Base-by-base conservation (phyloP, 2,113 vertebrate species). In the Percopsis transmontana region DNA sequence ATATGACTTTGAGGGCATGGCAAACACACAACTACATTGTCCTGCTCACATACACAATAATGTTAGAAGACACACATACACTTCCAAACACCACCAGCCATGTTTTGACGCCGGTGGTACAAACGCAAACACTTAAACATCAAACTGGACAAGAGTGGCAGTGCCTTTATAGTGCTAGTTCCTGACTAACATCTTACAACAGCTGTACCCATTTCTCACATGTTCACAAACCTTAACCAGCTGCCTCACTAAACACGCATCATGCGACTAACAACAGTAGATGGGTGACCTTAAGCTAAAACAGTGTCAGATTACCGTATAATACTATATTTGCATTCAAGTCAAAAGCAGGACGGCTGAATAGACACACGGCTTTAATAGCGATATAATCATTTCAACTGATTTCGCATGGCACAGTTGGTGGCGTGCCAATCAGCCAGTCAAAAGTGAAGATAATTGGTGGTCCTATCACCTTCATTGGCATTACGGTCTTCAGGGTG, bases 1-100 rank as follows among this genome's bases (percentile, higher is more conserved):
- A 78, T 63, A 63, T 66, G 66, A 72, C 73, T 72, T 65, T 20
- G 60, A 18, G n/a, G 51, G 10, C 51, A 13, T 50, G 42, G 50
- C 45, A 40, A 47, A 53, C 33, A 52, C 48, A 64, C 24, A 53
- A 27, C n/a, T 11, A 47, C 13, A 19, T 27, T 62, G 39, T 13
- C 10, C 20, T 18, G 5, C 23, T 64, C 42, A 74, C 60, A 27
- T 6, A 63, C n/a, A 55, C 60, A 20, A 10, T 39, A 0, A 18
- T 48, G 27, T 47, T 42, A 58, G 47, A 67, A 18, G 54, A 57
- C 64, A 56, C 21, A 66, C 64, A 48, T 52, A 54, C 48, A 65
- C 51, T 18, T 5, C 27, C 27, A 33, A 65, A 54, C 50, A 54
- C 50, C 53, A 33, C 52, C 20, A 64, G 44, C n/a, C n/a, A n/a